Evolutionary conservation across 1,140 invertebrate species (phyloP).

Genomic region (Agrypnia vestita): DNA sequence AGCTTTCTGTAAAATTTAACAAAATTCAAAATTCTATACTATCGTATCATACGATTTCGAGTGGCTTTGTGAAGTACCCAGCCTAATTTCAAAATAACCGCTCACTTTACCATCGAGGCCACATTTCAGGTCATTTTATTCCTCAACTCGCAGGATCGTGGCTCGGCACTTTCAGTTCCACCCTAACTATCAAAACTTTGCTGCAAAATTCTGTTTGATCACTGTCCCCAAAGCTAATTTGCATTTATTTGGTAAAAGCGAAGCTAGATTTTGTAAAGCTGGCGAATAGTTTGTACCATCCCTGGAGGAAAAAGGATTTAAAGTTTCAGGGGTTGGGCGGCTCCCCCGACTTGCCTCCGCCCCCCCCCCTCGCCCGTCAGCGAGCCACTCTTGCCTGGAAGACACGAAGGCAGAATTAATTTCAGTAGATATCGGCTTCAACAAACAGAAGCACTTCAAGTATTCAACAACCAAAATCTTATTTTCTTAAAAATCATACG

Average conservation of each 20-base stretch:
- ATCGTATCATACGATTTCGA: no score
- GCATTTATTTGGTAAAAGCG: slow-evolving; percentile 24
- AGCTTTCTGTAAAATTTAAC: no score
- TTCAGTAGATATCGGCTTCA: slow-evolving; percentile 11
- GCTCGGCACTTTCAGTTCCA: neutral
- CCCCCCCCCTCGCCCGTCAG: slow-evolving; percentile 10
- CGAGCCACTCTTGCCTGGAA: slow-evolving; percentile 35
- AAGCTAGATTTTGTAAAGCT: neutral
- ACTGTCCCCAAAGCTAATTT: slow-evolving; percentile 23
- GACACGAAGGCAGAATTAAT: slow-evolving; percentile 29
- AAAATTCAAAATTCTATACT: no score
- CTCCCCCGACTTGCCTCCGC: neutral
- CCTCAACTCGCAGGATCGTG: no score
- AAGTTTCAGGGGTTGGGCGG: slow-evolving; percentile 17
- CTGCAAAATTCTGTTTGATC: slow-evolving; percentile 27
- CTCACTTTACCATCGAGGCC: no score
- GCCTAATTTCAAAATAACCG: no score
- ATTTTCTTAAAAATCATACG: no score
- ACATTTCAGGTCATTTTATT: no score
- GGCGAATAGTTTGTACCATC: slow-evolving; percentile 21
- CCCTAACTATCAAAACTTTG: slow-evolving; percentile 18
- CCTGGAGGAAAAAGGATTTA: slow-evolving; percentile 43
- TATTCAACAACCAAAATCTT: no score
- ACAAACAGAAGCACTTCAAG: neutral
- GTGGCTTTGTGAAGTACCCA: no score